Base-by-base conservation (phyloP, 2,888 invertebrate species). In the Venusia cambrica region DNA sequence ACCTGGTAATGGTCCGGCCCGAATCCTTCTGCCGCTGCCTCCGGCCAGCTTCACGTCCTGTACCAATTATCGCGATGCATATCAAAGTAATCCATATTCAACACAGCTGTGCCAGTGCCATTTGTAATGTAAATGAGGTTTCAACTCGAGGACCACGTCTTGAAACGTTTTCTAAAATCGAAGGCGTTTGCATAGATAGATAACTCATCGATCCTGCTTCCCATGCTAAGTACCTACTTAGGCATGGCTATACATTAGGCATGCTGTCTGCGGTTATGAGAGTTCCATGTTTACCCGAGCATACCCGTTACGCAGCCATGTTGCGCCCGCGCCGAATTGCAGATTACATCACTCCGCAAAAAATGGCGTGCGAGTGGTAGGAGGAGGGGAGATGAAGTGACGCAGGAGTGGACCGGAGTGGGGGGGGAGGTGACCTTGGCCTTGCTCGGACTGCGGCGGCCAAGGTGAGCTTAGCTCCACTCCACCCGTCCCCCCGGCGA, bases 261-360 rank as follows among this genome's bases (percentile, higher is more conserved):
- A n/a, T n/a, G n/a, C n/a, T n/a, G n/a, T n/a, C n/a, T n/a, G n/a
- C n/a, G n/a, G n/a, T 11, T 18, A 22, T 44, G 20, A 38, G 42
- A 46, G 44, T 44, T 36, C 27, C 43, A 44, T 51, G 48, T 43
- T 48, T 43, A 51, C 47, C 45, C 48, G 51, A 51, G 58, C 49
- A n/a, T n/a, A n/a, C n/a, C n/a, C n/a, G 44, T 44, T 46, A 42
- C 38, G 48, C 68, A 58, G 80, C 78, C 77, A 78, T 74, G 75
- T 74, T 77, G 79, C 77, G 70, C 74, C 67, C 67, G 71, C 76
- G 79, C 80, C 79, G 75, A 84, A 83, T 75, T 77, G 75, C 68
- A 64, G 73, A 79, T 84, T 84, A 85, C 83, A 84, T 85, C 85
- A 85, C 70, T 70, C 71, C 66, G 75, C 79, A 83, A 84, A 84